Base-by-base conservation (phyloP, 2,888 invertebrate genomes). In the Stenodera caucasica region DNA sequence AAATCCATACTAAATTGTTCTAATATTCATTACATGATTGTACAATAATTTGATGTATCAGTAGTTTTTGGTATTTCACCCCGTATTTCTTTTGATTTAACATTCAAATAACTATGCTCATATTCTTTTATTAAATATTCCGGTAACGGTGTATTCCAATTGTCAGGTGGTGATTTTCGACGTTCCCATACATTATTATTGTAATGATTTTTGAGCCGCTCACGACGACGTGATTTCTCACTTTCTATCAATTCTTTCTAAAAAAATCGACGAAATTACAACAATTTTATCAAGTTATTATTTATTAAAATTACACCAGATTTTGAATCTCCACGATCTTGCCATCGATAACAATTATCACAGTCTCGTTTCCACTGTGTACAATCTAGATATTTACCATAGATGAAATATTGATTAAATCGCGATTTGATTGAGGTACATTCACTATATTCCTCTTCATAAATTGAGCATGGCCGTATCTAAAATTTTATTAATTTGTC, bases 381-480 rank as follows among this genome's bases (percentile, higher is more conserved):
- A 75, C 96, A 96, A 75, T 95, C 90, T 7, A 84, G 57, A 0
- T 81, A 78, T 73, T 90, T 82, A 0, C 96, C 96, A 79, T 84
- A 83, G 60, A 94, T 84, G 76, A 94, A 96, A 77, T 92, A 90
- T 79, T 96, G 96, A 77, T 96, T 89, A 72, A 95, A 92, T 67
- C 94, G 83, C 0, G 85, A 90, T 78, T 81, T 86, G 18, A 91
- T 81, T 69, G 90, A 88, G 55, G 81, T 88, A 77, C 95, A 95
- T 67, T 94, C 93, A 21, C 84, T 82, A 74, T 91, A 92, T 81
- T 95, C 94, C 55, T 89, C 90, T 71, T 89, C 84, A 75, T 95
- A 95, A n/a, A 86, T 71, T n/a, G 84, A 80, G 78, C 94, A 94
- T 6, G 90, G 88, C 69, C 91, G 83, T 53, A 94, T 88, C 94